These are phyloP conservation scores for Mimachlamys varia DNA, from an alignment of 2,888 invertebrate genomes.

Conservation along the genomic window DNA sequence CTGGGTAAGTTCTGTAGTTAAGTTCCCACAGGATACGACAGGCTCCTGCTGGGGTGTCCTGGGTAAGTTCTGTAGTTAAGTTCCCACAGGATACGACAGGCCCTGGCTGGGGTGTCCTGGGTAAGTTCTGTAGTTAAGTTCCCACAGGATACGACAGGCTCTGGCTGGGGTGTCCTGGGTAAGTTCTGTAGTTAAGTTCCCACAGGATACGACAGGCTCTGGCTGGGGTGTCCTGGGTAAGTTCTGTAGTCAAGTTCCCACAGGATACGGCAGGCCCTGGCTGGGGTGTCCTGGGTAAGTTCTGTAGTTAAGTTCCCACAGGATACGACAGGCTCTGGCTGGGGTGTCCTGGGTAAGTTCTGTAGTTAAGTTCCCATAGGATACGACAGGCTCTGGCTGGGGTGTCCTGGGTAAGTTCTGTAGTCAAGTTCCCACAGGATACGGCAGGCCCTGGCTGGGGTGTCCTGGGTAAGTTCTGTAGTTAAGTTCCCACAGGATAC, in stretches of 20 bases:
- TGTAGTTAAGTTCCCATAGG: conserved; percentile 70
- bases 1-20: conserved; percentile 86
- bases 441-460: conserved; percentile 87
- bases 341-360: conserved; percentile 87
- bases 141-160: conserved; percentile 85
- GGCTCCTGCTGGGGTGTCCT: conserved; percentile 87
- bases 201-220: conserved; percentile 85
- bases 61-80: conserved; percentile 85
- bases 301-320: conserved; percentile 82
- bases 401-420: no score
- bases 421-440: conserved; percentile 81
- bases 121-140: conserved; percentile 82
- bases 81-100: conserved; percentile 85
- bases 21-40: conserved; percentile 85
- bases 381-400: conserved; percentile 86
- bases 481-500: conserved; percentile 83
- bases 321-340: conserved; percentile 86
- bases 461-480: conserved; percentile 86
- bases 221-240: conserved; percentile 87
- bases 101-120: conserved; percentile 88
- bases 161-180: conserved; percentile 88
- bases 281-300: conserved; percentile 86
- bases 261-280: conserved; percentile 86
- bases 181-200: conserved; percentile 78
- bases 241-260: conserved; percentile 83